Evolutionary conservation across 2,888 invertebrate genomes (phyloP), one percentile per base, ranked within the genome.

Genomic region (Notodromas monacha): DNA sequence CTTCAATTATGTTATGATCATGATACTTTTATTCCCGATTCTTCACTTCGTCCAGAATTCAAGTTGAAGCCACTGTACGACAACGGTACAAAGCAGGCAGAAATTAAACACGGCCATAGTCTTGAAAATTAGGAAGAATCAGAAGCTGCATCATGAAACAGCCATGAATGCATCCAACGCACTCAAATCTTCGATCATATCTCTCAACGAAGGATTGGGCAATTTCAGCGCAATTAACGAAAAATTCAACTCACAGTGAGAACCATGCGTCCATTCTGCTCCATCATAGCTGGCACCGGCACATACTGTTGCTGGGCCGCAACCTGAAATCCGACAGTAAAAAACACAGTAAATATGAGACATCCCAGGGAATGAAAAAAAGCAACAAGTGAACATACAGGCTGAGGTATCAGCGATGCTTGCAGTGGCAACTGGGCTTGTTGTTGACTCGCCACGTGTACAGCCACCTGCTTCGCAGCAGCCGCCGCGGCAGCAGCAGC

Each of bases 271-370:
- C 69, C 58, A 14, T 68, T 69, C 37, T 64, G 63, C 38, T 73
- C 76, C 42, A 74, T 74, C 30, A 84, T 74, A 57, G 84, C 76
- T 30, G 81, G 81, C 31, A 84, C 81, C 16, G 84, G 79, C 39
- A 65, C 77, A 41, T 81, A 79, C 49, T 79, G 77, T 49, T 77
- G 77, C 43, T 72, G 70, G 8, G 68, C 68, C 29, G 64, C 64
- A 16, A 56, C 56, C 8, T 6, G 12, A 3, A 26, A 28, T n/a
- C 26, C 12, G 2, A 15, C 11, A n/a, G 11, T 13, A 14, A 33
- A 15, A 28, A 2, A n/a, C 2, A 5, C 10, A 14, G 13, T n/a
- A 11, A 16, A 29, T 12, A 14, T 28, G 29, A 33, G 5, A 8
- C 33, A 32, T 8, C n/a, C 6, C n/a, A n/a, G 14, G 32, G 14